phyloP scores from a whole-genome alignment of 2,113 vertebrate species.

The Acrocephalus kingi region DNA sequence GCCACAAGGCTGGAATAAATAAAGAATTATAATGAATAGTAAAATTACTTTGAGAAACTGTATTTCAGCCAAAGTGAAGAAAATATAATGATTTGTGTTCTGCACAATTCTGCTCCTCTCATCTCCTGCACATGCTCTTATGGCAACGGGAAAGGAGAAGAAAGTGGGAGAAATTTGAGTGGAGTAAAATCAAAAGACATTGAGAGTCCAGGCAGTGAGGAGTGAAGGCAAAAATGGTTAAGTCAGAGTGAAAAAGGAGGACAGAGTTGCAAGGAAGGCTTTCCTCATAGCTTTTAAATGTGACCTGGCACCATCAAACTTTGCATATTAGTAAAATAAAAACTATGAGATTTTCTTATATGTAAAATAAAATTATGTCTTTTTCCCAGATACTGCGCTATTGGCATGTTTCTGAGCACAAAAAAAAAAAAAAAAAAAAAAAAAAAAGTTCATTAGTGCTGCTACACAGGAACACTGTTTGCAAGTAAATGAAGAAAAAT shows the following conservation, averaged over 20 bases:
- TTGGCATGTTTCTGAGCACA: not conserved
- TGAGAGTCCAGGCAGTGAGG: not conserved
- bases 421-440: not conserved
- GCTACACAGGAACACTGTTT: not conserved
- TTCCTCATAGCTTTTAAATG: not conserved
- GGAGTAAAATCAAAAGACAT: not conserved
- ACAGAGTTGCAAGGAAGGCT: not conserved
- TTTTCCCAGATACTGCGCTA: not conserved
- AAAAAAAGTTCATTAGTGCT: not conserved
- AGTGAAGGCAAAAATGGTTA: not conserved
- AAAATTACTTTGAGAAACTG: not conserved
- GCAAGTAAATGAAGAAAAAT: slow-evolving; percentile 21
- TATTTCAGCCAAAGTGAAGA: not conserved
- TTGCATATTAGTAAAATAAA: not conserved
- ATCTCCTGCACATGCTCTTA: not conserved
- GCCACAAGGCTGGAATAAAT: not conserved
- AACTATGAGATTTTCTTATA: not conserved
- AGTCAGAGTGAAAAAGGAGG: not conserved
- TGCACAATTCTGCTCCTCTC: not conserved
- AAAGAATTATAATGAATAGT: not conserved
- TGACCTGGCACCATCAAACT: not conserved
- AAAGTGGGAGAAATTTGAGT: not conserved
- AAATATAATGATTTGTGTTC: not conserved
- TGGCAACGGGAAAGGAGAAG: not conserved
- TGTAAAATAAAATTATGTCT: not conserved